phyloP scores from a whole-genome alignment of 2,113 vertebrate genomes.

The Columba livia region DNA sequence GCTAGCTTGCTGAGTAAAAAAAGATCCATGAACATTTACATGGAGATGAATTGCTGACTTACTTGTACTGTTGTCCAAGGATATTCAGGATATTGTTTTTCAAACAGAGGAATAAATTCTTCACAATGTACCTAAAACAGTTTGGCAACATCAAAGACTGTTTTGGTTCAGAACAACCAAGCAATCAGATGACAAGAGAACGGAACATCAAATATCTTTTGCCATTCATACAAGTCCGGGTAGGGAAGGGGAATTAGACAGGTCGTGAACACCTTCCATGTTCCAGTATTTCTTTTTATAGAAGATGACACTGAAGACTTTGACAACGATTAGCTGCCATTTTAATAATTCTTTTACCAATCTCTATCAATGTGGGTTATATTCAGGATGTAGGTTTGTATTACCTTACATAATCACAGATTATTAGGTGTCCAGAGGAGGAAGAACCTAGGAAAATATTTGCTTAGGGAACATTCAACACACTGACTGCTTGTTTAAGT shows the following conservation, averaged over 20 bases:
- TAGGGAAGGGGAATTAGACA: background rate
- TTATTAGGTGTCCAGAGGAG: background rate
- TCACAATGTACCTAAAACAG: constrained; percentile 84
- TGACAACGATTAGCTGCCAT: background rate
- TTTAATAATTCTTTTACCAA: background rate
- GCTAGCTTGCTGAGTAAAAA: background rate
- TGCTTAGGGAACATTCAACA: background rate
- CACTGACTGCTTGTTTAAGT: background rate
- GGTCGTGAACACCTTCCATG: background rate
- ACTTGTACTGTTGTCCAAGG: constrained; percentile 88
- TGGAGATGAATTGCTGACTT: constrained; percentile 4
- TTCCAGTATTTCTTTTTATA: background rate
- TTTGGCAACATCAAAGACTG: background rate
- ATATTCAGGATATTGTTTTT: constrained; percentile 88
- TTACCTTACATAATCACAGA: background rate
- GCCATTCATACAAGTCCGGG: background rate
- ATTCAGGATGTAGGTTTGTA: background rate
- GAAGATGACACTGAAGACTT: background rate
- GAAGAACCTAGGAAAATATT: background rate
- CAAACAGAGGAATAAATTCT: constrained; percentile 91
- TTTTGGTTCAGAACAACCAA: background rate
- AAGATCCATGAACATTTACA: background rate
- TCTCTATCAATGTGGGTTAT: background rate
- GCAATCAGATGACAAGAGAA: background rate
- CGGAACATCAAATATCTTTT: background rate